Evolutionary conservation across 1,140 invertebrate genomes (phyloP), one percentile per base, ranked within the genome.

Genomic region (Pogonus chalceus): DNA sequence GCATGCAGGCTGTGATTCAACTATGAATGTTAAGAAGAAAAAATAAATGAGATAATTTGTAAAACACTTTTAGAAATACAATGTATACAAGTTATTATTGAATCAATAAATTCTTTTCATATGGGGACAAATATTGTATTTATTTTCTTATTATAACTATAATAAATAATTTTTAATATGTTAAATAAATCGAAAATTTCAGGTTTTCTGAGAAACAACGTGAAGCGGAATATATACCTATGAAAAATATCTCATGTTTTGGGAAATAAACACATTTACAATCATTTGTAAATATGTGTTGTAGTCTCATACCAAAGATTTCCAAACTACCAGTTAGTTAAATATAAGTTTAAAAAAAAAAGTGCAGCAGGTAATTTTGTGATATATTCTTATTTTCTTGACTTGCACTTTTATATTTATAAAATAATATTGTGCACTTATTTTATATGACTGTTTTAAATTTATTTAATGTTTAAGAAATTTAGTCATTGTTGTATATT

Each of bases 201-300:
- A 68, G 66, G 66, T 68, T 68, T 63, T 55, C 66, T 14, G 57
- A 67, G 55, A 63, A 53, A n/a, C 62, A 63, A 58, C 57, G 53
- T 48, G 66, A 68, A 56, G 60, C 58, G 51, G 65, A 67, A 58
- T 68, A 68, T 56, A 68, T 68, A 46, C 66, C 66, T n/a, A 67
- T 68, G 66, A 68, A 68, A 62, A 67, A 62, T 52, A 56, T 68
- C 31, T 65, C 62, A 23, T 68, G 66, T 52, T 68, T 68, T 60
- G 37, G 37, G 18, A 43, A 43, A 43, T 43, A 43, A 43, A 10
- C 3, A 43, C 18, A 9, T 43, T 12, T 4, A 43, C 7, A 9
- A 43, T 7, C 26, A 31, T 7, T 14, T 31, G 14, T 4, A 31
- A 4, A 31, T 7, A 31, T 31, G n/a, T n/a, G n/a, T n/a, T n/a